Base-by-base conservation (phyloP, 2,113 vertebrate genomes). In the Mesoclemmys tuberculata region DNA sequence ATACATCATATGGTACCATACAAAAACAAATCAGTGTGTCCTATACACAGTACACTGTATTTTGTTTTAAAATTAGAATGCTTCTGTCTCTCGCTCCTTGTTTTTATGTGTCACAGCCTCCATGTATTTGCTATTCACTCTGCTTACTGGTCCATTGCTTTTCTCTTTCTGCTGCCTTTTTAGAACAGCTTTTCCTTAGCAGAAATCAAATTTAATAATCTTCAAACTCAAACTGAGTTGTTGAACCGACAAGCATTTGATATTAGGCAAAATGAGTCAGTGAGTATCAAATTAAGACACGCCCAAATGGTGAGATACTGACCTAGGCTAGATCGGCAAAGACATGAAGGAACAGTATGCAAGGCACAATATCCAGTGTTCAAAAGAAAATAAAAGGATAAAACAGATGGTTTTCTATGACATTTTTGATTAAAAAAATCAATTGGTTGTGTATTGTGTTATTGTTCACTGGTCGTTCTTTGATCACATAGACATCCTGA, bases 241-340 rank as follows among this genome's bases (percentile, higher is more conserved):
- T 38, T 86, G 46, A 78, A 84, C 18, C 22, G 71, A 74, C 14
- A 92, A 96, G 90, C 52, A 68, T 90, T 93, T 91, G 29, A 64
- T 80, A 82, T 82, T 29, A 89, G 22, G 1, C 49, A 56, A 80
- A 93, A 82, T 8, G 88, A 78, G 29, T 29, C 77, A 46, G 64
- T 85, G 86, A 52, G 41, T 74, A 51, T 10, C 46, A 92, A 94
- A 90, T 94, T 91, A 93, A 88, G 81, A n/a, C 96, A 87, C n/a
- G 58, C 48, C 48, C 77, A 90, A 52, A 58, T 79, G 82, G 46
- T 93, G 84, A 91, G 21, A 78, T 96, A 81, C 61, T 88, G 88
- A 90, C 82, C 90, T 94, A 93, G 64, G 74, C 84, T 74, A 48
- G 22, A 49, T 87, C 4, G 10, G 55, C 61, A 90, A 87, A 89